Evolutionary conservation across 2,888 invertebrate genomes (phyloP).

Genomic region (Chydorus sphaericus): DNA sequence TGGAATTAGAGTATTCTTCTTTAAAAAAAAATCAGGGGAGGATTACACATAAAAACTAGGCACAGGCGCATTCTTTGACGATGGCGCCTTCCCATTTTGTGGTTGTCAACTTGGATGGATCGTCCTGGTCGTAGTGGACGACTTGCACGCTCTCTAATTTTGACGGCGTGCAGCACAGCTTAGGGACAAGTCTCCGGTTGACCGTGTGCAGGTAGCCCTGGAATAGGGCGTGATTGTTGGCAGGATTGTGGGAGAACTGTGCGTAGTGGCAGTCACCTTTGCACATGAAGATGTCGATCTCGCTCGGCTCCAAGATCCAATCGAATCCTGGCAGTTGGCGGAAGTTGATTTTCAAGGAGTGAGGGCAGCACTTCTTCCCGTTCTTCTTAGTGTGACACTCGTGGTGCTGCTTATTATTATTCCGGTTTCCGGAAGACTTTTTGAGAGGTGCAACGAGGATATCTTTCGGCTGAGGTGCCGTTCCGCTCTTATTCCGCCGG

Average conservation of each 20-base stretch:
- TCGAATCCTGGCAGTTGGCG: conserved; percentile 47
- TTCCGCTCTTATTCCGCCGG: background rate
- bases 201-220: conserved; percentile 51
- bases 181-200: conserved; percentile 35
- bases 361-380: conserved; percentile 41
- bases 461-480: conserved; percentile 2
- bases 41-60: conserved; percentile 29
- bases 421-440: background rate
- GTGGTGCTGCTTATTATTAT: conserved; percentile 27
- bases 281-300: conserved; percentile 54
- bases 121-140: conserved; percentile 46
- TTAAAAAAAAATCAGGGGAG: background rate
- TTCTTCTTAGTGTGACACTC: conserved; percentile 34
- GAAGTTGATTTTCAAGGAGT: conserved; percentile 48
- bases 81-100: conserved; percentile 54
- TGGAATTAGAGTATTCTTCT: background rate
- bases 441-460: background rate
- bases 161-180: conserved; percentile 53
- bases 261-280: conserved; percentile 45
- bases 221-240: conserved; percentile 51
- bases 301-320: conserved; percentile 50
- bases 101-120: conserved; percentile 43
- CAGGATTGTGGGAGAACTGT: conserved; percentile 40
- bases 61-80: conserved; percentile 55
- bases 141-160: conserved; percentile 48